Evolutionary conservation across 2,797 vertebrate species (phyloP).

Genomic region (Jordanella pulchra): DNA sequence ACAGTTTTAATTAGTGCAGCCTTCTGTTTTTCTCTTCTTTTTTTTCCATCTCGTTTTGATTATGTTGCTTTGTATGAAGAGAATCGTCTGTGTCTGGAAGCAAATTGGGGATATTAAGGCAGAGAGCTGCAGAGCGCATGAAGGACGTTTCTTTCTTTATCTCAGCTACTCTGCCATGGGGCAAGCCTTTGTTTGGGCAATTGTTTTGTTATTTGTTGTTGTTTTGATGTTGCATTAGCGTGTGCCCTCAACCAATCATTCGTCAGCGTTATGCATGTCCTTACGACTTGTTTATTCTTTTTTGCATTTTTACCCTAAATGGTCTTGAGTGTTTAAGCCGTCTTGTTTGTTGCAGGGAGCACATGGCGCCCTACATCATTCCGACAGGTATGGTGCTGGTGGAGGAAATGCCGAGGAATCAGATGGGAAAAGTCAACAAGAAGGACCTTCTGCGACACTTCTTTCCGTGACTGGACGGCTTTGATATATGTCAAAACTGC

Average conservation of each 20-base stretch:
- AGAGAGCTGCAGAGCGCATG: conserved; percentile 61
- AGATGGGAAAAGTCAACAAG: conserved; percentile 98
- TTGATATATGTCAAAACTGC: background rate
- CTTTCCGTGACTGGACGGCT: conserved; percentile 62
- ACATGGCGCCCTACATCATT: conserved; percentile 86
- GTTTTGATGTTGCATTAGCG: conserved; percentile 13
- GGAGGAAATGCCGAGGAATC: conserved; percentile 91
- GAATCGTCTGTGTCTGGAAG: conserved; percentile 74
- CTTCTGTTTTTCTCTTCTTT: conserved; percentile 69
- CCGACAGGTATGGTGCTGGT: conserved; percentile 89
- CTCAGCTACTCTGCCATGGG: conserved; percentile 65
- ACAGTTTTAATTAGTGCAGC: conserved; percentile 78
- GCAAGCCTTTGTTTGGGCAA: conserved; percentile 69
- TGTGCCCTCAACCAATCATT: conserved; percentile 25
- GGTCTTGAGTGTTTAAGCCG: conserved; percentile 40
- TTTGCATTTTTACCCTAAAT: conserved; percentile 29
- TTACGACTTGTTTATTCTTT: conserved; percentile 27
- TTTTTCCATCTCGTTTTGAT: conserved; percentile 71
- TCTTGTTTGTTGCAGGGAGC: conserved; percentile 77
- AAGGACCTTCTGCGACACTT: conserved; percentile 87
- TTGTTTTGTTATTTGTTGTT: conserved; percentile 62
- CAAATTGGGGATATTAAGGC: conserved; percentile 65
- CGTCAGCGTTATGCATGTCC: conserved; percentile 26
- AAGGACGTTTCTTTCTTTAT: conserved; percentile 76
- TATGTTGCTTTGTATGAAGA: conserved; percentile 77